Evolutionary conservation across 2,113 vertebrate genomes (phyloP).

Genomic region (Nothobranchius furzeri): DNA sequence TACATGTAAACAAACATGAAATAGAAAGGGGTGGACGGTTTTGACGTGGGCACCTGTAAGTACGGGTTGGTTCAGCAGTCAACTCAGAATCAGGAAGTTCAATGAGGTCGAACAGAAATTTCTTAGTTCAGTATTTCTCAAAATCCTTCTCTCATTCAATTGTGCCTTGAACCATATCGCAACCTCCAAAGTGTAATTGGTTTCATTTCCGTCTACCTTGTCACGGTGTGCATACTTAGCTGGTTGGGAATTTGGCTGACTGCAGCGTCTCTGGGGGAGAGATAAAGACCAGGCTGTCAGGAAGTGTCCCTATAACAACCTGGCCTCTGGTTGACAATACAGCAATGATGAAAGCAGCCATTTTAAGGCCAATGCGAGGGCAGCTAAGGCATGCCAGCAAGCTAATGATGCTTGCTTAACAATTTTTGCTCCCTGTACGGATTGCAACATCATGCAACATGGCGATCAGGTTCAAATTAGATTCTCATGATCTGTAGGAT

Average conservation of each 20-base stretch:
- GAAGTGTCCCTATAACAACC: constrained; percentile 46
- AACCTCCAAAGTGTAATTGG: constrained; percentile 24
- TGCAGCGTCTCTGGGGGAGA: constrained; percentile 52
- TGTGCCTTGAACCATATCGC: constrained; percentile 25
- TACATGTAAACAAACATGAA: constrained; percentile 32
- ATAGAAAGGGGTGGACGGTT: neutral
- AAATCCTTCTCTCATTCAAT: constrained; percentile 24
- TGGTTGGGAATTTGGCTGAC: constrained; percentile 53
- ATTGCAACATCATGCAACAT: neutral
- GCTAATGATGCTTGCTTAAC: constrained; percentile 41
- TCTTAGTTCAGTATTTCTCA: constrained; percentile 46
- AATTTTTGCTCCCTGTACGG: constrained; percentile 13
- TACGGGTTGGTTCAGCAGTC: neutral
- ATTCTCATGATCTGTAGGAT: constrained; percentile 9
- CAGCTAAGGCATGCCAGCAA: constrained; percentile 18
- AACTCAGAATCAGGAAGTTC: constrained; percentile 19
- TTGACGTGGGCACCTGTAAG: constrained; percentile 1
- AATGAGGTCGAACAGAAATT: constrained; percentile 30
- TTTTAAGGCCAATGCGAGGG: constrained; percentile 39
- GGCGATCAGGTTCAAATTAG: constrained; percentile 16
- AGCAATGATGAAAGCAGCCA: constrained; percentile 36
- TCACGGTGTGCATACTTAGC: constrained; percentile 46
- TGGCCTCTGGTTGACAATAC: constrained; percentile 53
- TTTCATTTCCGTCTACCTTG: constrained; percentile 31
- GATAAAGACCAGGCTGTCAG: constrained; percentile 57